phyloP scores from a whole-genome alignment of 2,888 invertebrate genomes.

The Tinea pellionella region DNA sequence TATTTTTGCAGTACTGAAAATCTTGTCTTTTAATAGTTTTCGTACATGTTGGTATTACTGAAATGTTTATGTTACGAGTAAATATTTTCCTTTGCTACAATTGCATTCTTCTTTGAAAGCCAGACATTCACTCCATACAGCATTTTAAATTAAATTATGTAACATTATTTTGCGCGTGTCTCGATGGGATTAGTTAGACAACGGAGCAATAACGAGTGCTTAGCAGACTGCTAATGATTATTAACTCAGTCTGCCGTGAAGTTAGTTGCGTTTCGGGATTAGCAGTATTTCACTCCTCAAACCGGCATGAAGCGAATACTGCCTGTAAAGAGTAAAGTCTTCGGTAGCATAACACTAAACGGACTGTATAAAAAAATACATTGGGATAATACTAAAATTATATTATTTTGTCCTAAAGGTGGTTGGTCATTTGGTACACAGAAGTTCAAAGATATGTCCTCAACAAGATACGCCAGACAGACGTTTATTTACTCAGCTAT shows the following conservation, averaged over 20 bases:
- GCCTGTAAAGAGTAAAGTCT: no score
- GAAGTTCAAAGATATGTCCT: constrained; percentile 94
- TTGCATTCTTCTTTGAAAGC: background rate
- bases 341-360: no score
- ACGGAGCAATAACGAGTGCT: no score
- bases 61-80: background rate
- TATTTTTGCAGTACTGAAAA: background rate
- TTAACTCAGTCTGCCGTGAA: no score
- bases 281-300: no score
- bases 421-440: constrained; percentile 98
- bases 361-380: no score
- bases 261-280: no score
- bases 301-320: no score
- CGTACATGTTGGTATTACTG: background rate
- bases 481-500: constrained; percentile 95
- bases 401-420: constrained; percentile 61
- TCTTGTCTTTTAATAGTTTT: background rate
- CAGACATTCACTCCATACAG: background rate
- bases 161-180: no score
- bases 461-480: constrained; percentile 87
- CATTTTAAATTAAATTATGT: no score
- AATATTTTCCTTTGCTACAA: background rate
- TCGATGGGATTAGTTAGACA: no score
- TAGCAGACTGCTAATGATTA: no score
- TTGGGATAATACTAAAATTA: background rate